Conservation (phyloP, 2,797 vertebrate species). For the Macroramphosus scolopax region DNA sequence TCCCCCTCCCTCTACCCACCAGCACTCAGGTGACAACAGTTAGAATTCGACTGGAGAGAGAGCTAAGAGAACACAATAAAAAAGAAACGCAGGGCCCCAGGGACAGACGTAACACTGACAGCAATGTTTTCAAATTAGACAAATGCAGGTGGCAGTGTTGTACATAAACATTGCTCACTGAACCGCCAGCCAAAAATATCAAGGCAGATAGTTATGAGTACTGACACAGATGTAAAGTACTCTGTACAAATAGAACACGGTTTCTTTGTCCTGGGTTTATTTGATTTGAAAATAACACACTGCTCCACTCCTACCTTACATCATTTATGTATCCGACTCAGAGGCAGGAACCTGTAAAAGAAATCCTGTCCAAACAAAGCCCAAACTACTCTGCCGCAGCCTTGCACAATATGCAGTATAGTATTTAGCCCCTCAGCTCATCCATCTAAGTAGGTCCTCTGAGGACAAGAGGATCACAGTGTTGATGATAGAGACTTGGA, state of each 20-base stretch:
- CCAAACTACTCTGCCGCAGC: constrained; percentile 36
- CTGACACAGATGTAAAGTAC: constrained; percentile 19
- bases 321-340: constrained; percentile 26
- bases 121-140: constrained; percentile 24
- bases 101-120: constrained; percentile 23
- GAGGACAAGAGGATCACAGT: constrained; percentile 73
- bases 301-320: constrained; percentile 14
- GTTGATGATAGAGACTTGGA: constrained; percentile 58
- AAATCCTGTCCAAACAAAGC: constrained; percentile 39
- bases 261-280: constrained; percentile 29
- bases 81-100: neutral
- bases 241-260: constrained; percentile 6
- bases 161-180: constrained; percentile 4
- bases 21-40: constrained; percentile 88
- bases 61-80: constrained; percentile 5
- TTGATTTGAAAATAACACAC: constrained; percentile 34
- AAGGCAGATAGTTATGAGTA: constrained; percentile 14
- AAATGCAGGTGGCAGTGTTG: constrained; percentile 24
- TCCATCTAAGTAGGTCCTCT: constrained; percentile 72
- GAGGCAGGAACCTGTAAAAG: constrained; percentile 38
- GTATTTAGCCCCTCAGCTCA: constrained; percentile 66
- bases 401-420: constrained; percentile 57
- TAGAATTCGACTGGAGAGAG: too few relatives aligned
- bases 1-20: constrained; percentile 86
- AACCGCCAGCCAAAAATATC: constrained; percentile 15